Evolutionary conservation across 2,113 vertebrate species (phyloP).

Genomic region (Otis tarda): DNA sequence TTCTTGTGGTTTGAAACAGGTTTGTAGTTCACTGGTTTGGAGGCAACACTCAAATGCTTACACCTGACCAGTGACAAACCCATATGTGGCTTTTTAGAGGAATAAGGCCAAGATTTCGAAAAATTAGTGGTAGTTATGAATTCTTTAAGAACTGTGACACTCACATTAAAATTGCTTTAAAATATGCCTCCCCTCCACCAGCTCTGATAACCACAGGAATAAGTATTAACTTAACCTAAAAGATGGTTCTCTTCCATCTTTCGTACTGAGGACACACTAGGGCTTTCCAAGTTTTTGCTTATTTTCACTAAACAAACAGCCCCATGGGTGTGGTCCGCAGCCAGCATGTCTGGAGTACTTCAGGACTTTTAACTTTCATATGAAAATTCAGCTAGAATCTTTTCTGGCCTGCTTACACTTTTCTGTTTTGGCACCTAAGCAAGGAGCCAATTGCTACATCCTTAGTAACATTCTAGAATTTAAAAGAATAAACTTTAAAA

Average conservation of each 20-base stretch:
- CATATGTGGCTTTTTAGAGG: background rate
- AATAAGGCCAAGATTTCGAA: background rate
- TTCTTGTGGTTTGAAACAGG: background rate
- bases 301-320: background rate
- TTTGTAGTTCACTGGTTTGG: background rate
- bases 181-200: rapidly evolving
- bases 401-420: background rate
- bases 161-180: background rate
- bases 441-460: background rate
- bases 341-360: background rate
- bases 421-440: background rate
- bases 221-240: background rate
- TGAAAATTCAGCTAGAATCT: background rate
- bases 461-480: background rate
- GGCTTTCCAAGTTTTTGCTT: background rate
- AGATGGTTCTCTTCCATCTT: background rate
- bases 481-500: background rate
- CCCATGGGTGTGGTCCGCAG: background rate
- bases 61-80: background rate
- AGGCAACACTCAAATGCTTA: background rate
- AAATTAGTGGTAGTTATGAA: background rate
- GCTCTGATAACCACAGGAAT: background rate
- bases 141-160: background rate
- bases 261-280: background rate
- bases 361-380: background rate